Conservation (phyloP, 1,140 invertebrate genomes). For the Helicoverpa armigera region DNA sequence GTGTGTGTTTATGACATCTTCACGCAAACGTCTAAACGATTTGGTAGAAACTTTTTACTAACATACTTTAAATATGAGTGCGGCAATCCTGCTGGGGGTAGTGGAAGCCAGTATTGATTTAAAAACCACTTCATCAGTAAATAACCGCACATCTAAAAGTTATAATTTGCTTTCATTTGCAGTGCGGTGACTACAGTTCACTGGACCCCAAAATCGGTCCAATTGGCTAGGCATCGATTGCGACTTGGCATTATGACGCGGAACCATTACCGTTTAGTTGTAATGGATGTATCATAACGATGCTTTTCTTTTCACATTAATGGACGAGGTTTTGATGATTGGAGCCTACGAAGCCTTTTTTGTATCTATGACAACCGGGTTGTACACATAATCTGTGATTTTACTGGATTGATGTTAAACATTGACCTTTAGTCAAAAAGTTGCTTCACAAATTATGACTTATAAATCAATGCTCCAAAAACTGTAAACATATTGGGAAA, state of each 20-base stretch:
- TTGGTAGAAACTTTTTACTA: too few species aligned
- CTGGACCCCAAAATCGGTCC: slow-evolving; percentile 5
- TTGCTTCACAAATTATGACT: too few species aligned
- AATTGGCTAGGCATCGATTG: slow-evolving; percentile 24
- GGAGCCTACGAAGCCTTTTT: slow-evolving; percentile 7
- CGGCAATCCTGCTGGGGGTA: background rate
- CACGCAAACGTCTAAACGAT: too few species aligned
- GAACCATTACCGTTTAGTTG: slow-evolving; percentile 18
- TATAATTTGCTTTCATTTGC: slow-evolving; percentile 5
- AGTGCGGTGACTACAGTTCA: slow-evolving; percentile 3
- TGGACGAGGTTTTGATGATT: background rate
- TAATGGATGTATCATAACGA: slow-evolving; percentile 28
- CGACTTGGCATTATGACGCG: slow-evolving; percentile 18
- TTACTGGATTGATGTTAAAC: background rate
- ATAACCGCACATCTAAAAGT: background rate
- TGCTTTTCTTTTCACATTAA: slow-evolving; percentile 25
- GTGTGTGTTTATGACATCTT: too few species aligned
- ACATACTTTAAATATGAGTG: too few species aligned
- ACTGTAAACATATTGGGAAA: too few species aligned
- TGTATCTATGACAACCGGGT: slow-evolving; percentile 5
- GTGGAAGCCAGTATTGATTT: background rate
- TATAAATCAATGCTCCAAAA: too few species aligned
- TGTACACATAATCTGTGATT: background rate
- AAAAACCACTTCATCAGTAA: background rate
- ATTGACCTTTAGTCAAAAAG: too few species aligned